Evolutionary conservation across 2,113 vertebrate genomes (phyloP), one percentile per base, ranked within the genome.

Genomic region (Odocoileus hemionus): DNA sequence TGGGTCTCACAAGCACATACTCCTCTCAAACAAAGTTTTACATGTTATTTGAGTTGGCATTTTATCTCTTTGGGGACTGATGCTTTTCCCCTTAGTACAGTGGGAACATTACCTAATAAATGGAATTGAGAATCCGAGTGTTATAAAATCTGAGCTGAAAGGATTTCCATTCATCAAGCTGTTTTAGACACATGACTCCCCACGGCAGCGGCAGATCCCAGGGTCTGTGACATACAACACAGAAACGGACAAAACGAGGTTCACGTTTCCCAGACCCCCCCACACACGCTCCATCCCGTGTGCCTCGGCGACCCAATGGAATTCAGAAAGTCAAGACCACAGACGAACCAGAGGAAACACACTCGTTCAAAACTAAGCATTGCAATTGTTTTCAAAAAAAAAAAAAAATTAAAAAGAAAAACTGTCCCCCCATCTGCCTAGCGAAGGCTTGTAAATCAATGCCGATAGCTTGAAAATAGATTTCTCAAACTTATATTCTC

Each of bases 401-500:
- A 52, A 36, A 36, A 76, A 26, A n/a, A 52, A 52, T 54, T 54
- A 8, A 5, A 39, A 57, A 89, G 80, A 70, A 91, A 93, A 84
- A 85, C 36, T 17, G 60, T 74, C 39, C 45, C 79, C 91, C 39
- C 85, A 94, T 86, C 98, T 93, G 30, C 96, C 79, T 58, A 43
- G 57, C 54, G 80, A 95, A 90, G 36, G 58, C 90, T 97, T 97
- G 95, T 98, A 98, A 98, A 98, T 98, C 98, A 97, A 98, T 97
- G 19, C 60, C 58, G n/a, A 97, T 97, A 26, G 64, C 98, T 98
- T 97, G 97, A 98, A 98, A 98, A 98, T 83, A 98, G 98, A 95
- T 96, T 96, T 74, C 98, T 89, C 98, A 98, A 93, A 94, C 98
- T 98, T 96, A 94, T 97, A 97, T 97, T 97, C 98, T 98, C 97